A percentile compares a stretch with the other conserved stretches of the same genome.
These are phyloP conservation scores for Alectoris magna DNA, from an alignment of 2,797 vertebrate genomes.

Conservation along the genomic window DNA sequence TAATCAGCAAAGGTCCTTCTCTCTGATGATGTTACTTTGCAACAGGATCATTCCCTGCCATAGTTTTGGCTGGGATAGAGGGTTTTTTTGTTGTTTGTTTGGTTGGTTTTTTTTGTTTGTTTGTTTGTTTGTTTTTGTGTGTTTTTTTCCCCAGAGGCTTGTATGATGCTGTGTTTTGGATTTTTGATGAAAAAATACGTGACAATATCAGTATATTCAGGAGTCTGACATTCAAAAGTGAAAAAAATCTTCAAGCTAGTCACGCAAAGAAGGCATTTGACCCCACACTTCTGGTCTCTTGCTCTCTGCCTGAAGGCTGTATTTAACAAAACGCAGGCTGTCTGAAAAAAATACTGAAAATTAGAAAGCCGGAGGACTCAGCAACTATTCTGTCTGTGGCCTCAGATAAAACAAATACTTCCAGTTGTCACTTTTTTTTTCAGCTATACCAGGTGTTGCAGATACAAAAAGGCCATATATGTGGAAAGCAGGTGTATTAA, in stretches of 20 bases:
- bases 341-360: background rate
- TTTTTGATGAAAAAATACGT: background rate
- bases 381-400: background rate
- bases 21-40: background rate
- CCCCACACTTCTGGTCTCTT: fast-evolving
- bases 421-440: background rate
- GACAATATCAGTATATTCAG: background rate
- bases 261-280: background rate
- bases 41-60: background rate
- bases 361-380: background rate
- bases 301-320: background rate
- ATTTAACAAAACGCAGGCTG: background rate
- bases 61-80: background rate
- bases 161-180: background rate
- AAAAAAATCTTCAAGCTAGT: background rate
- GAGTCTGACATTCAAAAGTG: background rate
- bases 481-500: background rate
- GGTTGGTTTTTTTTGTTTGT: too few species aligned
- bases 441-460: background rate
- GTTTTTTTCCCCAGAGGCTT: background rate
- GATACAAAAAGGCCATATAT: background rate
- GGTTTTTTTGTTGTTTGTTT: too few species aligned
- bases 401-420: background rate
- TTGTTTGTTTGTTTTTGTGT: too few species aligned
- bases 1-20: conserved; percentile 32